Percentiles rank a stretch among this genome's conserved stretches.
Evolutionary conservation across 2,113 vertebrate species (phyloP).

Genomic region (Danionella cerebrum): DNA sequence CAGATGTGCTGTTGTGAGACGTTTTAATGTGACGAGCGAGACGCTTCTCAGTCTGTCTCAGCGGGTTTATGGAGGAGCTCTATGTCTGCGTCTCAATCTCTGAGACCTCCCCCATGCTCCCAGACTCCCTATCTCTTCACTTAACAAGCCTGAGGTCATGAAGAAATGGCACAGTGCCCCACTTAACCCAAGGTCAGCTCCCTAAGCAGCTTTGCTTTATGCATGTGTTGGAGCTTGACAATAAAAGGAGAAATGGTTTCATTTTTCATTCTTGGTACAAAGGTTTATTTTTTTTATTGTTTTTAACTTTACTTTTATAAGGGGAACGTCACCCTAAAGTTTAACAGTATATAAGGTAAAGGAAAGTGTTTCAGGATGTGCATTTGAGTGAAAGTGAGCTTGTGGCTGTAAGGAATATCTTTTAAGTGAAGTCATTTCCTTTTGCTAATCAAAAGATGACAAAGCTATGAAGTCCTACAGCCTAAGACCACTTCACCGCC

Average conservation of each 20-base stretch:
- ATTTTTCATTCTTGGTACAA: constrained; percentile 15
- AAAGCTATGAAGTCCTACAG: constrained; percentile 80
- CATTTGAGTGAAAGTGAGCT: constrained; percentile 20
- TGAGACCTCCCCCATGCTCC: constrained; percentile 37
- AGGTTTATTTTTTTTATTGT: constrained; percentile 65
- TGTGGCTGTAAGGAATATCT: constrained; percentile 64
- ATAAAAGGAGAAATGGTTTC: constrained; percentile 71
- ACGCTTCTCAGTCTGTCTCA: constrained; percentile 33
- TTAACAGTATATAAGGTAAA: not conserved
- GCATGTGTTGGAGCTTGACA: constrained; percentile 73
- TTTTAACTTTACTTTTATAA: constrained; percentile 53
- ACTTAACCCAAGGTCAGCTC: constrained; percentile 82
- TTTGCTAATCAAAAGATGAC: constrained; percentile 93
- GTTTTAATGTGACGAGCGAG: constrained; percentile 40
- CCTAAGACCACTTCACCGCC: constrained; percentile 57
- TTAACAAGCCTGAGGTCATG: constrained; percentile 77
- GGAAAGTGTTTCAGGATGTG: constrained; percentile 11
- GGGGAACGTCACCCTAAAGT: not conserved
- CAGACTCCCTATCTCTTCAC: constrained; percentile 72
- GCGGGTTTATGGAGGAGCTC: constrained; percentile 30
- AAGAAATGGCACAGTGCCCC: constrained; percentile 34
- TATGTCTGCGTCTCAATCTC: constrained; percentile 28
- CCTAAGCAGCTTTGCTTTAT: constrained; percentile 56
- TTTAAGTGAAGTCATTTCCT: constrained; percentile 90
- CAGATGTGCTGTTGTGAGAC: constrained; percentile 40